These are phyloP conservation scores for Heliconius sara DNA, from an alignment of 2,888 invertebrate species.

Conservation along the genomic window DNA sequence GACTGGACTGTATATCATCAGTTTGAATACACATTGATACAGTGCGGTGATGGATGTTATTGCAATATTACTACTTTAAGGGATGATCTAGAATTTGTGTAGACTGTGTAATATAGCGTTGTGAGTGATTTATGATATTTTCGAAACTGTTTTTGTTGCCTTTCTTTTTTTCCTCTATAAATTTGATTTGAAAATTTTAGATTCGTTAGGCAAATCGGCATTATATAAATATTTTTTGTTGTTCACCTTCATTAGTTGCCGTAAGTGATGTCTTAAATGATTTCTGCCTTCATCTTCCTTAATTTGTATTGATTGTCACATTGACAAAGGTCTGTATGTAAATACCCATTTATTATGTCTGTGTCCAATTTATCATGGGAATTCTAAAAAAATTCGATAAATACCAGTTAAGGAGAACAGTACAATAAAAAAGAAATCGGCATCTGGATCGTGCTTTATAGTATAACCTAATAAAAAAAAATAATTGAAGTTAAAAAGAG, in stretches of 20 bases:
- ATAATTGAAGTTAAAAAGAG: neutral
- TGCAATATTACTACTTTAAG: constrained; percentile 12
- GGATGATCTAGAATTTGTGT: neutral
- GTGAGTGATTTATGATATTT: neutral
- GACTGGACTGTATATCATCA: constrained; percentile 35
- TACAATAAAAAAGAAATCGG: neutral
- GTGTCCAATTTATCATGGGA: too few species aligned
- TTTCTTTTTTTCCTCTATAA: neutral
- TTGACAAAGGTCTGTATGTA: too few species aligned
- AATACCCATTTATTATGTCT: neutral
- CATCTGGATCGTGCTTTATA: neutral
- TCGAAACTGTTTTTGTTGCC: neutral
- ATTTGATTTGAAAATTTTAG: too few species aligned
- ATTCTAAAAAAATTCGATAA: too few species aligned
- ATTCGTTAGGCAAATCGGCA: too few species aligned
- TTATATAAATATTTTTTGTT: too few species aligned
- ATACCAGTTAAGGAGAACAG: neutral
- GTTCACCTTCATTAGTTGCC: too few species aligned
- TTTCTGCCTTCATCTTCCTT: too few species aligned
- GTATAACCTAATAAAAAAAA: neutral
- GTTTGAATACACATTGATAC: constrained; percentile 19
- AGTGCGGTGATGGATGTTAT: constrained; percentile 18
- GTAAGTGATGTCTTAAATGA: too few species aligned
- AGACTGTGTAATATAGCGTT: neutral
- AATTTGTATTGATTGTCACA: too few species aligned